phyloP scores from a whole-genome alignment of 2,888 invertebrate genomes.

The Drosophila demipolita region DNA sequence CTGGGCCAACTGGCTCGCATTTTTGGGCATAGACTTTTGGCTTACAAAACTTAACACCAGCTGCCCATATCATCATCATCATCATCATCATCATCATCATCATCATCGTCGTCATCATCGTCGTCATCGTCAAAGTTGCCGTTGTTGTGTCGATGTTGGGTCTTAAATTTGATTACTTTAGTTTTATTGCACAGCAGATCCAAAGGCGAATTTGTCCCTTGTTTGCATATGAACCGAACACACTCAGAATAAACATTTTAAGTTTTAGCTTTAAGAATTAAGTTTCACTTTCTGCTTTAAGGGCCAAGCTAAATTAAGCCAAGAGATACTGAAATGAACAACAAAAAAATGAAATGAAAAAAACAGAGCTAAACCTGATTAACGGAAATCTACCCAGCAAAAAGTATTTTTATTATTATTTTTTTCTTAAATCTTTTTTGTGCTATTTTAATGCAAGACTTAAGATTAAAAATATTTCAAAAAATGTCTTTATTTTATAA shows the following conservation, averaged over 20 bases:
- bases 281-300: conserved; percentile 1
- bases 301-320: background rate
- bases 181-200: conserved; percentile 67
- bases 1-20: conserved; percentile 39
- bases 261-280: background rate
- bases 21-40: conserved; percentile 35
- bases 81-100: background rate
- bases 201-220: conserved; percentile 26
- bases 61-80: conserved; percentile 19
- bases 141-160: conserved; percentile 51
- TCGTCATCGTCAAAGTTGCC: background rate
- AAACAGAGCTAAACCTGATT: background rate
- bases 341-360: background rate
- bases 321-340: conserved; percentile 12
- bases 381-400: background rate
- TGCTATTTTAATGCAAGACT: background rate
- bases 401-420: background rate
- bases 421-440: background rate
- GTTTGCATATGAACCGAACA: conserved; percentile 44
- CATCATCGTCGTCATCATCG: background rate
- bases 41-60: conserved; percentile 51
- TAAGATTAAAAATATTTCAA: background rate
- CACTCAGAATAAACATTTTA: background rate
- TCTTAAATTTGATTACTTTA: conserved; percentile 76
- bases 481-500: background rate